phyloP scores from a whole-genome alignment of 1,140 invertebrate genomes.

The Agraylea sexmaculata region DNA sequence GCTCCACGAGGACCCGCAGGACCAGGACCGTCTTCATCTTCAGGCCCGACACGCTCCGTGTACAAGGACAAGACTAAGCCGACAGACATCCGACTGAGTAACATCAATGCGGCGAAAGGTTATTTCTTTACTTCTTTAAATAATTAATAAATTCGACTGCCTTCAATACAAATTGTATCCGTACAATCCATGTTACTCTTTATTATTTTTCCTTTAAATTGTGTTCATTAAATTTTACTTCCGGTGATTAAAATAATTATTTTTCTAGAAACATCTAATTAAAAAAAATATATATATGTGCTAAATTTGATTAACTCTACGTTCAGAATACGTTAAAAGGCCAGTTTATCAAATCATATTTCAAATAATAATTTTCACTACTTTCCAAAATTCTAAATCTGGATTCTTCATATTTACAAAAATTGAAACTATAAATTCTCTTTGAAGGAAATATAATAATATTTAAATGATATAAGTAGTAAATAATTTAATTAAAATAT shows the following conservation, averaged over 20 bases:
- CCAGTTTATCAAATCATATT: background rate
- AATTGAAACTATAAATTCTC: background rate
- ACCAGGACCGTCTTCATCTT: no score
- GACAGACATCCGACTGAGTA: slow-evolving; percentile 84
- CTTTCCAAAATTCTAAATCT: background rate
- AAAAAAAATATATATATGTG: background rate
- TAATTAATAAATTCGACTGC: slow-evolving; percentile 1
- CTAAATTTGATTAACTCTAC: background rate
- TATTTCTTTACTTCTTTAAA: slow-evolving; percentile 23
- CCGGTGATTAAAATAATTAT: background rate
- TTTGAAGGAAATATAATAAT: background rate
- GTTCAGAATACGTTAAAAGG: background rate
- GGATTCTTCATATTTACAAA: background rate
- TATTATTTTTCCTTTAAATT: background rate
- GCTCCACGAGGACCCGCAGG: no score
- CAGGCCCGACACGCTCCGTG: slow-evolving; percentile 29
- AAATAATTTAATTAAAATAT: background rate
- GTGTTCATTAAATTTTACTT: background rate
- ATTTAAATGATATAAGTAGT: background rate
- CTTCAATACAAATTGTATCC: no score
- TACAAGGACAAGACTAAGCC: slow-evolving; percentile 91
- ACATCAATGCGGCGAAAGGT: slow-evolving; percentile 98
- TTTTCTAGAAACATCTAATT: background rate
- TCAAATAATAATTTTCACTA: background rate
- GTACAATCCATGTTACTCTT: background rate